These are phyloP conservation scores for Agrotis segetum DNA, from an alignment of 2,888 invertebrate species.

Conservation along the genomic window DNA sequence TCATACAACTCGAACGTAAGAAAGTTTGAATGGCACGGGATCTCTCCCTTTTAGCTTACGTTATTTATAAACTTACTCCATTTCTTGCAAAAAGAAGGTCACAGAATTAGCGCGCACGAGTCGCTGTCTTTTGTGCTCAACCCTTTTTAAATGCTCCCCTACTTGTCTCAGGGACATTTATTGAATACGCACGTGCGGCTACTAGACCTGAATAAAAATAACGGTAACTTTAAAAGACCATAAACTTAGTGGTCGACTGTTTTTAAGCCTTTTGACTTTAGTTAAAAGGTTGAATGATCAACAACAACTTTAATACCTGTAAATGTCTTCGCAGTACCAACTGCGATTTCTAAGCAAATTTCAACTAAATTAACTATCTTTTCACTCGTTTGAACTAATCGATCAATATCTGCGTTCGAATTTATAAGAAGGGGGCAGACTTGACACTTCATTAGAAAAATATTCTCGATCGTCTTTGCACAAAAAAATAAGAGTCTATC, in stretches of 20 bases:
- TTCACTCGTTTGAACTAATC: neutral
- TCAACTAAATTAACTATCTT: too few species aligned
- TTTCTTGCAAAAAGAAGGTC: neutral
- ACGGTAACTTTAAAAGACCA: neutral
- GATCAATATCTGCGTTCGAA: neutral
- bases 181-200: too few species aligned
- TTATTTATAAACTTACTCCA: neutral
- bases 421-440: neutral
- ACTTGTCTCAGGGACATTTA: neutral
- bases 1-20: too few species aligned
- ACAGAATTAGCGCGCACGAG: neutral
- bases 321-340: neutral
- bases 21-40: too few species aligned
- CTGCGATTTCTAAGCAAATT: too few species aligned
- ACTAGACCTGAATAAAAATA: neutral
- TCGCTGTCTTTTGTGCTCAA: neutral
- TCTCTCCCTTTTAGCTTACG: neutral
- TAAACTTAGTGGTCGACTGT: too few species aligned
- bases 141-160: neutral
- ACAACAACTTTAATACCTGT: neutral
- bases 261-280: too few species aligned
- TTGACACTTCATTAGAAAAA: too few species aligned
- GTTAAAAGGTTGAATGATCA: too few species aligned
- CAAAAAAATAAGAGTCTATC: too few species aligned
- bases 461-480: too few species aligned